These are phyloP conservation scores for Entomobrya proxima DNA, from an alignment of 2,888 invertebrate species.

Conservation along the genomic window DNA sequence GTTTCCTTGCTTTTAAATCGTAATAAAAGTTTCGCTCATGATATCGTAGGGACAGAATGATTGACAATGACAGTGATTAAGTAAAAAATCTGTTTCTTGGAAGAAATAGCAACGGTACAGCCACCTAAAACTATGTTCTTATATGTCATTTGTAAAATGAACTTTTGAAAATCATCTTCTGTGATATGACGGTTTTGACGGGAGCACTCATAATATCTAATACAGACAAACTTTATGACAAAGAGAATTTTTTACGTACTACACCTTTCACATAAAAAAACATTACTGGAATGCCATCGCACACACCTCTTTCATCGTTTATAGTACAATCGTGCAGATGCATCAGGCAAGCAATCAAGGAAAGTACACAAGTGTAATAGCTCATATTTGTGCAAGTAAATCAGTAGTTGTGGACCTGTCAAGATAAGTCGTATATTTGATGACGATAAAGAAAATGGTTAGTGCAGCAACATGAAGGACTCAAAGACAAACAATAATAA, in stretches of 20 bases:
- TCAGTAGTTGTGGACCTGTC: conserved; percentile 56
- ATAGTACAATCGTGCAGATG: too few relatives aligned
- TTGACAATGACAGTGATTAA: conserved; percentile 62
- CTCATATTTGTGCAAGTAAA: conserved; percentile 10
- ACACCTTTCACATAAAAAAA: not conserved
- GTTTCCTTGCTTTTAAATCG: not conserved
- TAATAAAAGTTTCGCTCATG: not conserved
- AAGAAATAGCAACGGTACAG: not conserved
- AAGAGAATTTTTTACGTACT: too few relatives aligned
- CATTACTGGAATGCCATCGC: not conserved
- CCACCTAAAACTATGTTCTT: not conserved
- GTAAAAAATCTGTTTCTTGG: conserved; percentile 34
- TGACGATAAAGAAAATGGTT: not conserved
- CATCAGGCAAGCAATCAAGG: too few relatives aligned
- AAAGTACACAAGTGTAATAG: not conserved
- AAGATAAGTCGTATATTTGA: conserved; percentile 41
- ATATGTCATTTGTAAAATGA: not conserved
- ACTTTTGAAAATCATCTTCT: not conserved
- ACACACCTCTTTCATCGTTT: not conserved
- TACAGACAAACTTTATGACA: too few relatives aligned
- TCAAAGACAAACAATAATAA: conserved; percentile 23
- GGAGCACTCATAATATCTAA: not conserved
- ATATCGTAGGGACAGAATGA: conserved; percentile 50
- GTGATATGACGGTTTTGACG: not conserved
- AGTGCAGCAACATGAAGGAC: conserved; percentile 17